These are phyloP conservation scores for Echiichthys vipera DNA, from an alignment of 2,797 vertebrate species.

Conservation along the genomic window DNA sequence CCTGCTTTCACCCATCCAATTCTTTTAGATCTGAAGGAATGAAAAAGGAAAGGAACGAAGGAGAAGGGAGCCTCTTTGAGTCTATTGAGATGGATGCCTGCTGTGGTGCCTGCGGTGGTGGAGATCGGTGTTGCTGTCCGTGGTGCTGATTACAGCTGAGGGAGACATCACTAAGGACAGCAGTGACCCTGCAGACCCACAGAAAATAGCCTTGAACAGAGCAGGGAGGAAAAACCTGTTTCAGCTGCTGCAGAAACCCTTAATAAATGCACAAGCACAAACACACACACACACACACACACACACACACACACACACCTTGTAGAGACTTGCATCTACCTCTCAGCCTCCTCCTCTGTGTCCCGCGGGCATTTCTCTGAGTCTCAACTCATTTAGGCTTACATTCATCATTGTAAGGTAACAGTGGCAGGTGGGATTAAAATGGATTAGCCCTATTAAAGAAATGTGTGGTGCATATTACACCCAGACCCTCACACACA, in stretches of 20 bases:
- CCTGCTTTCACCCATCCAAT: conserved; percentile 62
- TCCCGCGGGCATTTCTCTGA: conserved; percentile 84
- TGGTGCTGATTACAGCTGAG: conserved; percentile 83
- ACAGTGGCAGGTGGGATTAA: conserved; percentile 89
- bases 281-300: conserved; percentile 46
- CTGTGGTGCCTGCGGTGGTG: conserved; percentile 59
- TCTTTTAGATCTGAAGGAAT: conserved; percentile 69
- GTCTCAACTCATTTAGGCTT: conserved; percentile 86
- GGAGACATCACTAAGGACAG: conserved; percentile 78
- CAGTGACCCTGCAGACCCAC: conserved; percentile 72
- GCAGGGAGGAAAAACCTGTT: conserved; percentile 57
- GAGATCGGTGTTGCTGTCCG: conserved; percentile 79
- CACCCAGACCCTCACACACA: conserved; percentile 50
- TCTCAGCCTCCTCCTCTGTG: conserved; percentile 74
- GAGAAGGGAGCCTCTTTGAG: conserved; percentile 52
- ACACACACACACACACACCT: conserved; percentile 49
- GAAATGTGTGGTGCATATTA: conserved; percentile 82
- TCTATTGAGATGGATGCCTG: conserved; percentile 76
- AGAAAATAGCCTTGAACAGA: conserved; percentile 73
- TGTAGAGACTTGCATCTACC: conserved; percentile 74
- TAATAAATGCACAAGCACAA: conserved; percentile 51
- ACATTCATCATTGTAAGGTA: conserved; percentile 88
- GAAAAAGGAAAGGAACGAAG: conserved; percentile 50
- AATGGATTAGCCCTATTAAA: conserved; percentile 88
- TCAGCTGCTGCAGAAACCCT: conserved; percentile 61